Conservation (phyloP, 2,888 invertebrate genomes). For the Blera fallax region DNA sequence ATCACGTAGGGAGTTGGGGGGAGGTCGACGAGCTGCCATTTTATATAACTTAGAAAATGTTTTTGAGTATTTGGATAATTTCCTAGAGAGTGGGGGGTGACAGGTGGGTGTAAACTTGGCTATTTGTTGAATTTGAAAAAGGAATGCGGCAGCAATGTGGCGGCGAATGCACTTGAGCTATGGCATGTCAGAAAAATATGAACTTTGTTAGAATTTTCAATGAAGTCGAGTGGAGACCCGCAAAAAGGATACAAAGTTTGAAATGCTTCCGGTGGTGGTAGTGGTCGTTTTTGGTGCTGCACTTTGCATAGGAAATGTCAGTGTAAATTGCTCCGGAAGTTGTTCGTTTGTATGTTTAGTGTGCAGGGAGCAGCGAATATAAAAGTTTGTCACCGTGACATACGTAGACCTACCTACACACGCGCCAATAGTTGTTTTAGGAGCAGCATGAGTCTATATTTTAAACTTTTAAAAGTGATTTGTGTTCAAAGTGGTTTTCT, state of each 20-base stretch:
- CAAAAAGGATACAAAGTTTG: slow-evolving; percentile 26
- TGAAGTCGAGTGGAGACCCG: background rate
- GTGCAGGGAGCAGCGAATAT: background rate
- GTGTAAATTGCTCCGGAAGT: slow-evolving; percentile 31
- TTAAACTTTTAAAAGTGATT: background rate
- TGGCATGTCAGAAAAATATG: slow-evolving; percentile 48
- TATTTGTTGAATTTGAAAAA: slow-evolving; percentile 10
- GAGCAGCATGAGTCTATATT: background rate
- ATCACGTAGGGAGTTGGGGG: background rate
- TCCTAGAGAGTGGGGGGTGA: background rate
- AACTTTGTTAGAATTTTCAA: slow-evolving; percentile 30
- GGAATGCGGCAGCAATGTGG: slow-evolving; percentile 33
- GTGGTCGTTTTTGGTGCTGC: background rate
- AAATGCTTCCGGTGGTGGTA: slow-evolving; percentile 36
- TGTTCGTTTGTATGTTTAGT: slow-evolving; percentile 10
- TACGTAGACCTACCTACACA: background rate
- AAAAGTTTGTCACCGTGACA: background rate
- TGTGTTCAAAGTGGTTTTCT: too few relatives aligned
- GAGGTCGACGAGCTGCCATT: background rate
- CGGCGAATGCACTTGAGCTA: slow-evolving; percentile 55
- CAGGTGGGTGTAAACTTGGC: background rate
- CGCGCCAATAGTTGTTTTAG: background rate
- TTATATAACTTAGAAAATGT: slow-evolving; percentile 9
- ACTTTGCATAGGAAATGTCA: slow-evolving; percentile 32
- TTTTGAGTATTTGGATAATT: slow-evolving; percentile 22